These are phyloP conservation scores for Brassicogethes aeneus DNA, from an alignment of 2,888 invertebrate species.

Conservation along the genomic window DNA sequence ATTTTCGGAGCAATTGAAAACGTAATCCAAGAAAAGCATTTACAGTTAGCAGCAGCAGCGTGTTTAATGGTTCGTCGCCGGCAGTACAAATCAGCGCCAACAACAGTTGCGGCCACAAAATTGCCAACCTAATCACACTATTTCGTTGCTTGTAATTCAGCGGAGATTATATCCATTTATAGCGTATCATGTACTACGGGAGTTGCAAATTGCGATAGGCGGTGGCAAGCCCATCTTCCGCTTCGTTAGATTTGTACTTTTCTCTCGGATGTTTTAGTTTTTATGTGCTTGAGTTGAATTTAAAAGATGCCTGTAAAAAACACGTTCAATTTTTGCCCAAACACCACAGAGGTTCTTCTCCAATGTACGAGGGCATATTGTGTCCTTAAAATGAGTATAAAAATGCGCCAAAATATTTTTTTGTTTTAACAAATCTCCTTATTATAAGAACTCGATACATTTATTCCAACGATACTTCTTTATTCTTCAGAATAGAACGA, in stretches of 20 bases:
- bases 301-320: no score
- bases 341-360: no score
- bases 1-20: neutral
- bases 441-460: no score
- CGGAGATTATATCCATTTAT: conserved; percentile 6
- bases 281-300: no score
- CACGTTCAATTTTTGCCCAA: no score
- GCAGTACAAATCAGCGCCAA: conserved; percentile 6
- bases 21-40: conserved; percentile 1
- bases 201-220: conserved; percentile 34
- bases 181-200: conserved; percentile 32
- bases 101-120: conserved; percentile 2
- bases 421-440: no score
- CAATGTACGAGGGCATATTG: no score
- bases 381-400: no score
- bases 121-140: conserved; percentile 3
- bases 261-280: conserved; percentile 31
- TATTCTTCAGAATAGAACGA: no score
- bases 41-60: conserved; percentile 18
- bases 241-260: conserved; percentile 33
- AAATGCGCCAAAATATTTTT: no score
- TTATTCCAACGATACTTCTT: no score
- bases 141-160: conserved; percentile 7
- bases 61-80: conserved; percentile 12
- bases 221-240: conserved; percentile 30